Evolutionary conservation across 2,888 invertebrate genomes (phyloP), one percentile per base, ranked within the genome.

Genomic region (Callimorpha dominula): DNA sequence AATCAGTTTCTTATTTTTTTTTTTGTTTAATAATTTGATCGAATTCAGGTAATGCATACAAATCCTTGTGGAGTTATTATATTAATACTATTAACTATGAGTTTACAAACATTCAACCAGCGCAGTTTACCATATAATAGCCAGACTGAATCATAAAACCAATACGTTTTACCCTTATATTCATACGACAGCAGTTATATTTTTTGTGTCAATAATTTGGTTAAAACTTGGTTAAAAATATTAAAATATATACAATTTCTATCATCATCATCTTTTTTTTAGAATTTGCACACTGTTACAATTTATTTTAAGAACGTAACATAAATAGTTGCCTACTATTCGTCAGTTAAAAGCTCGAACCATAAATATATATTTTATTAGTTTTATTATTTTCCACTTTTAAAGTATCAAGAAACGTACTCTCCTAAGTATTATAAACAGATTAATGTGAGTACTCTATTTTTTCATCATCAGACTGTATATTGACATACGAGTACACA

Each of bases 381-480:
- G 20, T 57, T 20, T 57, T 57, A 57, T 20, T n/a, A 7, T 65
- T 65, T 50, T 31, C 31, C 65, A 40, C 50, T 65, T 50, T 50
- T 50, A 50, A 65, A 49, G 31, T 40, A 65, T 17, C 31, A 40
- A 65, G n/a, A 49, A 75, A 62, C 65, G 6, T 9, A 31, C 63
- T 65, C 49, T 31, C 15, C n/a, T 69, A 70, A 73, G 76, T 65
- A 72, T 69, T 20, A 52, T 70, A 74, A 72, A 75, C 42, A 60
- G 17, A 42, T 50, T 54, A 65, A 42, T 20, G 15, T 7, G 14
- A 46, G 20, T 9, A 57, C 42, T 50, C 17, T 57, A 7, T 52
- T 68, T 31, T 60, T 68, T 67, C 69, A 71, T 81, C 73, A 70
- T 63, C 57, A 31, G 64, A 15, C 31, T 14, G 14, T 62, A 49